phyloP scores from a whole-genome alignment of 2,888 invertebrate species.

The Himalopsyche japonica region DNA sequence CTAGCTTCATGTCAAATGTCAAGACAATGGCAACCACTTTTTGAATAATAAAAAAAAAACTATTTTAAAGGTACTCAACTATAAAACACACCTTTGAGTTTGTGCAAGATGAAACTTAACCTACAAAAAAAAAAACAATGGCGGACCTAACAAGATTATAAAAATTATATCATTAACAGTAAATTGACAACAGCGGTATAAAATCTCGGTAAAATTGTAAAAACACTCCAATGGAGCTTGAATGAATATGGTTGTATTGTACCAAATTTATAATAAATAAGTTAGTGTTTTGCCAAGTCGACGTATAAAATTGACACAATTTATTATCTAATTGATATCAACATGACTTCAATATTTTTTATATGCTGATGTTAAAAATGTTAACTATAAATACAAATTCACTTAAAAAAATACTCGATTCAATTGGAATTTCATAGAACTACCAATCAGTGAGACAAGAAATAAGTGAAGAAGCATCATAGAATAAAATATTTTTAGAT shows the following conservation, averaged over 20 bases:
- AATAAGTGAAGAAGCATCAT: no score
- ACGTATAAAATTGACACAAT: neutral
- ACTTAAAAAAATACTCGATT: no score
- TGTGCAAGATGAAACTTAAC: neutral
- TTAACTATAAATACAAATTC: no score
- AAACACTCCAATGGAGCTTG: neutral
- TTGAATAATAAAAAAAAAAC: neutral
- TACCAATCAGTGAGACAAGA: no score
- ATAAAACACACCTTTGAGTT: neutral
- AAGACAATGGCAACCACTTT: conserved; percentile 4
- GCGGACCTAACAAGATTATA: conserved; percentile 20
- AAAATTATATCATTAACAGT: conserved; percentile 17
- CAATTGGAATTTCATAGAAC: no score
- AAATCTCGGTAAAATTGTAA: conserved; percentile 10
- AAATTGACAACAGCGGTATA: conserved; percentile 21
- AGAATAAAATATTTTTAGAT: no score
- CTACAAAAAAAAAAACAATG: neutral
- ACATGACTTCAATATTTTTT: neutral
- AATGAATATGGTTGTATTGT: neutral
- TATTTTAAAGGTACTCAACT: neutral
- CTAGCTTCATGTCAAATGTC: conserved; percentile 14
- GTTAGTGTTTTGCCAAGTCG: neutral
- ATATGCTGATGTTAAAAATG: no score
- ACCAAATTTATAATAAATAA: neutral
- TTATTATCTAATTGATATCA: neutral